Conservation (phyloP, 2,888 invertebrate species). For the Hololepta plana region DNA sequence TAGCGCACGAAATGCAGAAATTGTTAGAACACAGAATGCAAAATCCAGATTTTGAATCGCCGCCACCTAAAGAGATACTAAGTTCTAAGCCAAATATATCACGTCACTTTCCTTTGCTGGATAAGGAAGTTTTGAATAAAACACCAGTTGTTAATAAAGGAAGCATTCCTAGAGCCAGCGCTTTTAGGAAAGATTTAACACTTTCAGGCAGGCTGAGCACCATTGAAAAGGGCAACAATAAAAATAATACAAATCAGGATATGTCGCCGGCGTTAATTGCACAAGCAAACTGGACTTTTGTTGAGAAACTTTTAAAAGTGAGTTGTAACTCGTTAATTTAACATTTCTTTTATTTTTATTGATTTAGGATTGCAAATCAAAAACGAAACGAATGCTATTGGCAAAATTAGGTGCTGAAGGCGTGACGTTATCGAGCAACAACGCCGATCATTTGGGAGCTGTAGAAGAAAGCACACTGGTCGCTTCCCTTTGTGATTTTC, state of each 20-base stretch:
- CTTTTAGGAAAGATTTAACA: slow-evolving; percentile 20
- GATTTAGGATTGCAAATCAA: slow-evolving; percentile 67
- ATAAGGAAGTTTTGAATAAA: slow-evolving; percentile 55
- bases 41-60: slow-evolving; percentile 67
- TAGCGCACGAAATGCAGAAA: slow-evolving; percentile 43
- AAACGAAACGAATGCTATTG: slow-evolving; percentile 97
- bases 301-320: slow-evolving; percentile 90
- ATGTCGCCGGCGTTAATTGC: slow-evolving; percentile 80
- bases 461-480: slow-evolving; percentile 97
- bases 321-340: slow-evolving; percentile 4
- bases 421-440: slow-evolving; percentile 71
- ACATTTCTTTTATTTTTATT: slow-evolving; percentile 2
- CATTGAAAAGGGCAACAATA: slow-evolving; percentile 12
- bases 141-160: slow-evolving; percentile 38
- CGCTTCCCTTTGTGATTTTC: slow-evolving; percentile 90
- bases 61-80: slow-evolving; percentile 61
- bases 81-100: slow-evolving; percentile 23
- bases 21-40: slow-evolving; percentile 42
- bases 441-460: slow-evolving; percentile 34
- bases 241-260: slow-evolving; percentile 28
- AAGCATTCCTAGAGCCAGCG: slow-evolving; percentile 25
- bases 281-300: slow-evolving; percentile 95
- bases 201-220: too few species aligned
- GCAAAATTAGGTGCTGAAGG: slow-evolving; percentile 98
- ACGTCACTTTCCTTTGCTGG: slow-evolving; percentile 69